Evolutionary conservation across 2,113 vertebrate genomes (phyloP).

Genomic region (Bombycilla garrulus): DNA sequence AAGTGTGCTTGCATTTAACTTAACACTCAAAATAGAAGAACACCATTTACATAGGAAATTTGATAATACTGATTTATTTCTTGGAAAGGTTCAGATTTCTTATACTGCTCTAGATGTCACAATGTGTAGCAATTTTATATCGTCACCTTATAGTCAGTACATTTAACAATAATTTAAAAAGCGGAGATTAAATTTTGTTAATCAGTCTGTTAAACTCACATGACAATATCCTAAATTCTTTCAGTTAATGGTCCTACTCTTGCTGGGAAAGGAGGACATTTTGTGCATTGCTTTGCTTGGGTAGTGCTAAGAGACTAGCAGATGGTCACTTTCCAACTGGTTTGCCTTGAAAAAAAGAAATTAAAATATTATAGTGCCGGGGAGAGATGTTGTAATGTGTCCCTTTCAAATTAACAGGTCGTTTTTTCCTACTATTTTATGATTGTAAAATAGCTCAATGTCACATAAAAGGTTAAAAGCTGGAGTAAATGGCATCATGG

Average conservation of each 20-base stretch:
- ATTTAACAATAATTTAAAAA: conserved; percentile 34
- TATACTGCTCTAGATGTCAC: neutral
- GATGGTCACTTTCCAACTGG: conserved; percentile 91
- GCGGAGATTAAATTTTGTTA: conserved; percentile 14
- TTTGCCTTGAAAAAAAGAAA: conserved; percentile 83
- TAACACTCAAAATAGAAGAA: conserved; percentile 26
- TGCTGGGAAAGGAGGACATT: conserved; percentile 72
- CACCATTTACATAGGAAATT: neutral
- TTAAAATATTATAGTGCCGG: conserved; percentile 83
- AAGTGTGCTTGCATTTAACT: conserved; percentile 24
- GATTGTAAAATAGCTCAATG: conserved; percentile 73
- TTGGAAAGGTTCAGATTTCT: neutral
- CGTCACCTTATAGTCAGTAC: neutral
- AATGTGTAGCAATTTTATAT: neutral
- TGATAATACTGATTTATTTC: neutral
- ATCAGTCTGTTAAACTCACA: conserved; percentile 15
- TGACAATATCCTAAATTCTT: conserved; percentile 42
- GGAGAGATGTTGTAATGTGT: conserved; percentile 79
- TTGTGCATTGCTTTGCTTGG: conserved; percentile 82
- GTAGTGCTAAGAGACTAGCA: conserved; percentile 76
- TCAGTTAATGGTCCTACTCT: conserved; percentile 71
- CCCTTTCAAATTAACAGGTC: conserved; percentile 76
- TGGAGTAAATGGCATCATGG: conserved; percentile 74
- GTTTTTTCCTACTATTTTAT: conserved; percentile 71
- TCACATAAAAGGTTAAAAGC: conserved; percentile 81